Evolutionary conservation across 2,888 invertebrate species (phyloP).

Genomic region (Geophilus truncorum): DNA sequence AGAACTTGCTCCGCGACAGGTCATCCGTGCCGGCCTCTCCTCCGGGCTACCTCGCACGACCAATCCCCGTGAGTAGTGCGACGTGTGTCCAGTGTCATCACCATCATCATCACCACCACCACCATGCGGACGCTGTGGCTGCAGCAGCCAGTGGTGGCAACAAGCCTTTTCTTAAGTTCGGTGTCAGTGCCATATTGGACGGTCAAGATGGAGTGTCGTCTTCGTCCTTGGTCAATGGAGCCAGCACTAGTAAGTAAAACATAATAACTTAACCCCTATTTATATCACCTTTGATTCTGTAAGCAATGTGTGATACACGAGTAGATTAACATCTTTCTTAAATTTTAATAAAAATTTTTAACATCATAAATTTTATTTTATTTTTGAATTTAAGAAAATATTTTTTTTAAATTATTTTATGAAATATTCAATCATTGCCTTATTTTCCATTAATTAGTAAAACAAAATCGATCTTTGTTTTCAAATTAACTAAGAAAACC

Average conservation of each 20-base stretch:
- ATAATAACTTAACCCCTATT: too few relatives aligned
- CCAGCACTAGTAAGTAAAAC: constrained; percentile 30
- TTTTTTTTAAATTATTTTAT: too few relatives aligned
- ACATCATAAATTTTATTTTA: too few relatives aligned
- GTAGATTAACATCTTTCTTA: too few relatives aligned
- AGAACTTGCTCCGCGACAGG: constrained; percentile 40
- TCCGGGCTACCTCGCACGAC: constrained; percentile 34
- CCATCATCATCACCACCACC: constrained; percentile 4
- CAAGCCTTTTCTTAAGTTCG: constrained; percentile 81
- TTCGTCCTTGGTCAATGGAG: constrained; percentile 37
- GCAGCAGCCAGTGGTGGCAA: not conserved
- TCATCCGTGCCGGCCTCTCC: constrained; percentile 34
- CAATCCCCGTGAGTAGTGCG: not conserved
- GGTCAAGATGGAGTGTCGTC: constrained; percentile 53
- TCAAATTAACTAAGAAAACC: too few relatives aligned
- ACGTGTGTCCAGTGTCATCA: constrained; percentile 1
- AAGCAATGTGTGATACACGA: too few relatives aligned
- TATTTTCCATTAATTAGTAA: too few relatives aligned
- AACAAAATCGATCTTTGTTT: too few relatives aligned
- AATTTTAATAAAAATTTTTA: too few relatives aligned
- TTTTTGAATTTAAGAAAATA: too few relatives aligned
- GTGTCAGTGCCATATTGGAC: constrained; percentile 78
- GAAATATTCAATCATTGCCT: too few relatives aligned
- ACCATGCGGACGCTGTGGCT: not conserved
- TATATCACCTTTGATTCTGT: not conserved